Conservation (phyloP, 2,888 invertebrate genomes). For the Lycaena phlaeas region DNA sequence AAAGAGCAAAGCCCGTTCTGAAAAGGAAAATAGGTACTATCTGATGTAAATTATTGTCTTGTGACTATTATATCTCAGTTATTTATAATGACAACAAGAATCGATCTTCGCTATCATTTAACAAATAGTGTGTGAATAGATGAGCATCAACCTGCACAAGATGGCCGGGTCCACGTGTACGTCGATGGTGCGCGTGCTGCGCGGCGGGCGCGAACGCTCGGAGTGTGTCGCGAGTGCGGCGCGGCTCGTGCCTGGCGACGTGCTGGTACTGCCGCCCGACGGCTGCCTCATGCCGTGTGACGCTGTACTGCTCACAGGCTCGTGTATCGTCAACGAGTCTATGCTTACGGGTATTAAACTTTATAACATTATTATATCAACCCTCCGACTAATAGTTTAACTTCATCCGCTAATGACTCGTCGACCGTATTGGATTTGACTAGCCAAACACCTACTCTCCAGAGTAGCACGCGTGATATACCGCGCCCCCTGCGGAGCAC, state of each 20-base stretch:
- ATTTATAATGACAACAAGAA: no score
- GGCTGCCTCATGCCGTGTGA: slow-evolving; percentile 88
- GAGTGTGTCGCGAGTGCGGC: slow-evolving; percentile 63
- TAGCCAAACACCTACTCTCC: no score
- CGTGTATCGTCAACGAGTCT: slow-evolving; percentile 94
- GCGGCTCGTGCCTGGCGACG: slow-evolving; percentile 89
- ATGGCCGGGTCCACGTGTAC: slow-evolving; percentile 76
- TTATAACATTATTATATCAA: no score
- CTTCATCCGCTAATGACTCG: no score
- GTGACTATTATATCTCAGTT: no score
- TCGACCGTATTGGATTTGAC: no score
- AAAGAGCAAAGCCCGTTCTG: no score
- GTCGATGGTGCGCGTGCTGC: slow-evolving; percentile 73
- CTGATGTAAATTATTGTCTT: no score
- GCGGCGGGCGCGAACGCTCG: slow-evolving; percentile 49
- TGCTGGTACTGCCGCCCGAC: slow-evolving; percentile 84
- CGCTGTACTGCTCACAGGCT: slow-evolving; percentile 88
- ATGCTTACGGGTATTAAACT: slow-evolving; percentile 94
- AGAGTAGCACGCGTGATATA: no score
- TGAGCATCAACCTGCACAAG: slow-evolving; percentile 77
- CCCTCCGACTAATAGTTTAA: no score
- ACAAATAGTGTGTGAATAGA: slow-evolving; percentile 49
- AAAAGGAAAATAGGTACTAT: no score
- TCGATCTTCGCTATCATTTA: slow-evolving; percentile 2
- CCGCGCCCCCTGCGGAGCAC: no score